These are phyloP conservation scores for Mesorhabditis belari DNA, from an alignment of 2,888 invertebrate species.

Conservation along the genomic window DNA sequence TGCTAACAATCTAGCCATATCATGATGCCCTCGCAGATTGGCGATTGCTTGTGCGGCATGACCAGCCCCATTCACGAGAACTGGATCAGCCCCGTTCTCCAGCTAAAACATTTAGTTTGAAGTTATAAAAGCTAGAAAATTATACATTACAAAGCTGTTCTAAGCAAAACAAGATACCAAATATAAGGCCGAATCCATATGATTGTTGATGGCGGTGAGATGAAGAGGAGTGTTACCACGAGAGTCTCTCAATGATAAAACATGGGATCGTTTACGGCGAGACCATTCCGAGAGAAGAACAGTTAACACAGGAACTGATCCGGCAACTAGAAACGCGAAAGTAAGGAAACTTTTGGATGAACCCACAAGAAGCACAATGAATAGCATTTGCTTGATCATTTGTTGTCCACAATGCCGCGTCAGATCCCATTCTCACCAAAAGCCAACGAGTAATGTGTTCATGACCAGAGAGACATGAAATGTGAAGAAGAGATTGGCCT, in stretches of 20 bases:
- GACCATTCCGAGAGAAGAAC: slow-evolving; percentile 34
- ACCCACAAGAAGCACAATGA: slow-evolving; percentile 46
- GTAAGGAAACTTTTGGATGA: no score
- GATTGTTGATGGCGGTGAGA: slow-evolving; percentile 44
- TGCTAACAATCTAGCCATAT: slow-evolving; percentile 25
- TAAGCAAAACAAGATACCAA: slow-evolving; percentile 17
- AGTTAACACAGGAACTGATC: slow-evolving; percentile 32
- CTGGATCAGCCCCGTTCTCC: slow-evolving; percentile 38
- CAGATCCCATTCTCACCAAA: slow-evolving; percentile 22
- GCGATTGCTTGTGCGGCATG: slow-evolving; percentile 38
- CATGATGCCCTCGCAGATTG: slow-evolving; percentile 20
- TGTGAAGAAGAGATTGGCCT: slow-evolving; percentile 48
- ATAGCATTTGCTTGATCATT: slow-evolving; percentile 42
- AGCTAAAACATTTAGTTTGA: slow-evolving; percentile 14
- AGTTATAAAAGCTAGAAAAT: not conserved
- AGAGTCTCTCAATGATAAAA: slow-evolving; percentile 34
- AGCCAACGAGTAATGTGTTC: slow-evolving; percentile 36
- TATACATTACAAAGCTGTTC: not conserved
- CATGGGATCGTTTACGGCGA: slow-evolving; percentile 24
- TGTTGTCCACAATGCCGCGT: slow-evolving; percentile 37
- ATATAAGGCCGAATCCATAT: slow-evolving; percentile 31
- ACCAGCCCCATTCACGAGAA: slow-evolving; percentile 28
- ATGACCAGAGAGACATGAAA: slow-evolving; percentile 43
- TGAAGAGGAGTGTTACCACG: slow-evolving; percentile 50
- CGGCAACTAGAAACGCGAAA: slow-evolving; percentile 28